Percentiles rank a stretch among this genome's conserved stretches.
These are phyloP conservation scores for Pocillopora verrucosa DNA, from an alignment of 64 coral and sea anemone genomes.

Conservation along the genomic window DNA sequence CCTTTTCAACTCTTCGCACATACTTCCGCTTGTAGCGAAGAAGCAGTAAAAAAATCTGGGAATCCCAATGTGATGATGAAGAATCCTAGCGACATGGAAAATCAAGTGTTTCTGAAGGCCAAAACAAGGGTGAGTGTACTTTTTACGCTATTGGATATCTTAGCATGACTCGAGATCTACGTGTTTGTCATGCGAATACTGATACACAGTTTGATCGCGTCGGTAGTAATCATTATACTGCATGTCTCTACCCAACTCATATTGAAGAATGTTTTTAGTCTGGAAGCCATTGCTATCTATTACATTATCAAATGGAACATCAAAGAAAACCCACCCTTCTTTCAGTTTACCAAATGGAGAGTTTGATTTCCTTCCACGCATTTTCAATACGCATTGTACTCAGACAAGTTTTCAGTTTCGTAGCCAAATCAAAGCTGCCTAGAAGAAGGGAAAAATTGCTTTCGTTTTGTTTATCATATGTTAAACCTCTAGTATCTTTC, in stretches of 20 bases:
- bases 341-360: no score
- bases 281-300: no score
- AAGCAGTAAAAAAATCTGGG: constrained; percentile 12
- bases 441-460: not conserved
- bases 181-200: not conserved
- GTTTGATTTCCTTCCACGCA: no score
- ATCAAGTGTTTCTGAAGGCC: constrained; percentile 38
- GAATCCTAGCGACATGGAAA: constrained; percentile 43
- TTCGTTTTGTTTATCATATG: not conserved
- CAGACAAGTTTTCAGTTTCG: not conserved
- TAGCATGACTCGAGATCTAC: not conserved
- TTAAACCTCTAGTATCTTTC: not conserved
- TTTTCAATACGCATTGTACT: no score
- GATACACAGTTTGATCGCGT: not conserved
- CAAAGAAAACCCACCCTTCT: no score
- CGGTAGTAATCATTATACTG: not conserved
- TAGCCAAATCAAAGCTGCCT: not conserved
- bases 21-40: constrained; percentile 29
- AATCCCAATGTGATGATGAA: constrained; percentile 39
- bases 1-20: not conserved
- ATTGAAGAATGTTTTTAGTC: no score
- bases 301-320: no score
- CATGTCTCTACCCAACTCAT: not conserved
- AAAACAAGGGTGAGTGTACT: constrained; percentile 44
- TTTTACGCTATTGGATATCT: not conserved